These are phyloP conservation scores for Mystacornis crossleyi DNA, from an alignment of 2,113 vertebrate species.

Conservation along the genomic window DNA sequence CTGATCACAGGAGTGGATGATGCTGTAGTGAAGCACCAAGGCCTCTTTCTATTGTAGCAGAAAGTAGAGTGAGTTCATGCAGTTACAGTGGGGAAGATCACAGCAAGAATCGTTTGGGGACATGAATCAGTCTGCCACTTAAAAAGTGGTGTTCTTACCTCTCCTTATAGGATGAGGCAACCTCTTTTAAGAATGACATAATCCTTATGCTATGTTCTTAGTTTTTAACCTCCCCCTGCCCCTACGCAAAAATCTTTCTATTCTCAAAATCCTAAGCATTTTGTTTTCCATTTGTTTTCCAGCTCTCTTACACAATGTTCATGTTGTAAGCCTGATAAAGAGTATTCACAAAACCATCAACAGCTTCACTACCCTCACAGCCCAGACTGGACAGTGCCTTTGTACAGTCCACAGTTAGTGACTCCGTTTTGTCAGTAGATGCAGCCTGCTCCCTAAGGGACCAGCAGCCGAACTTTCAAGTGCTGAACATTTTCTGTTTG, in stretches of 20 bases:
- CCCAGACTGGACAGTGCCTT: neutral
- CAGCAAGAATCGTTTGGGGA: neutral
- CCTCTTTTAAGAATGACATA: neutral
- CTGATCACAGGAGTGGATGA: fast-evolving
- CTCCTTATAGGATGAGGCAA: neutral
- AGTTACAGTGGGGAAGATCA: neutral
- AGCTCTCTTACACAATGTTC: neutral
- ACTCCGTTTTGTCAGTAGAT: fast-evolving
- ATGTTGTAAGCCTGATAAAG: neutral
- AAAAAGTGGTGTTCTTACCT: neutral
- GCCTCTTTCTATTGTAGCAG: neutral
- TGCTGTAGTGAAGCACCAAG: neutral
- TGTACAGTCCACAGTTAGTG: too few relatives aligned
- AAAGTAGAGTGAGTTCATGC: neutral
- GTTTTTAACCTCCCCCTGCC: neutral
- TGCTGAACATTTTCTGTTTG: neutral
- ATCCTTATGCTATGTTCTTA: neutral
- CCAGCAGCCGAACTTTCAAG: neutral
- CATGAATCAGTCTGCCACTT: neutral
- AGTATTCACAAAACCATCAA: neutral
- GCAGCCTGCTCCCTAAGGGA: neutral
- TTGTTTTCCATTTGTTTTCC: neutral
- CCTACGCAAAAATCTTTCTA: neutral
- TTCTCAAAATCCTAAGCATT: neutral
- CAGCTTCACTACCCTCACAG: neutral